Evolutionary conservation across 2,888 invertebrate genomes (phyloP).

Genomic region (Leptura quadrifasciata): DNA sequence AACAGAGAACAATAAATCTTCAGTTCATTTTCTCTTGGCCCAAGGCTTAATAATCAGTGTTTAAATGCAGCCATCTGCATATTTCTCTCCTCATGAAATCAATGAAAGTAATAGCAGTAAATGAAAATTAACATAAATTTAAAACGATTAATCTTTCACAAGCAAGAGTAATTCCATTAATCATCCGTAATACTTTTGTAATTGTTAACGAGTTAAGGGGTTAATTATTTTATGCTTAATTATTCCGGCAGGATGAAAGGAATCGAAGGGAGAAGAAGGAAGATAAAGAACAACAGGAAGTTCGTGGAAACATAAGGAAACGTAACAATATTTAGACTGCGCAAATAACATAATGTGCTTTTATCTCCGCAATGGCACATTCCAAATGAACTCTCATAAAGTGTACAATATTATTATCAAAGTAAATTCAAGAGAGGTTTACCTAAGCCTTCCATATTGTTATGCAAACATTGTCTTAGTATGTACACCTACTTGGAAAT

Average conservation of each 20-base stretch:
- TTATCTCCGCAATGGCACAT: constrained; percentile 39
- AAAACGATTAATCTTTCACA: constrained; percentile 37
- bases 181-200: constrained; percentile 38
- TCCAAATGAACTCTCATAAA: constrained; percentile 57
- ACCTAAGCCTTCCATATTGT: constrained; percentile 59
- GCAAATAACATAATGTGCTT: constrained; percentile 40
- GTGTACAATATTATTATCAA: constrained; percentile 61
- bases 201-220: constrained; percentile 32
- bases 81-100: neutral
- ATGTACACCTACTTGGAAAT: constrained; percentile 41
- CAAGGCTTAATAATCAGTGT: too few relatives aligned
- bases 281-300: constrained; percentile 3
- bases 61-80: too few relatives aligned
- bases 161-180: constrained; percentile 28
- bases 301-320: neutral
- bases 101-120: constrained; percentile 23
- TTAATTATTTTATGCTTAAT: constrained; percentile 37
- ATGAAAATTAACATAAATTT: constrained; percentile 28
- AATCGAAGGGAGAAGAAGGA: constrained; percentile 21
- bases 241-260: constrained; percentile 17
- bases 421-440: constrained; percentile 58
- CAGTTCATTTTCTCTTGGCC: too few relatives aligned
- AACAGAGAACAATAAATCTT: too few relatives aligned
- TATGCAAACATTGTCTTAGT: constrained; percentile 57
- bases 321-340: constrained; percentile 25